These are phyloP conservation scores for Gouania willdenowi DNA, from an alignment of 2,797 vertebrate species.

Conservation along the genomic window DNA sequence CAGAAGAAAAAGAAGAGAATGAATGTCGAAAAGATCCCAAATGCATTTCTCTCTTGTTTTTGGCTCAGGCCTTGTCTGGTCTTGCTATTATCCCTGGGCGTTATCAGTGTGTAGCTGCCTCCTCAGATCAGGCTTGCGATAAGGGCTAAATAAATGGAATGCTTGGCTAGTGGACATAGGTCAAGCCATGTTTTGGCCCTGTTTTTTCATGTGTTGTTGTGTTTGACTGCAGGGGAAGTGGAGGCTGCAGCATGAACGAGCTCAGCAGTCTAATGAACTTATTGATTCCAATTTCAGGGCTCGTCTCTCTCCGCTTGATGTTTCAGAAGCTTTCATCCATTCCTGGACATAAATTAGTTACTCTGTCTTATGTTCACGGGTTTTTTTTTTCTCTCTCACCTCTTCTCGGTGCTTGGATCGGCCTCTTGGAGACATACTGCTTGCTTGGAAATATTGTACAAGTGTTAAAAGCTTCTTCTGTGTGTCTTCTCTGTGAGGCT, in stretches of 20 bases:
- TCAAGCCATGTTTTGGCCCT: slow-evolving; percentile 64
- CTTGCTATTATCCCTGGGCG: slow-evolving; percentile 68
- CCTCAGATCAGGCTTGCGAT: slow-evolving; percentile 69
- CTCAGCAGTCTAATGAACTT: slow-evolving; percentile 83
- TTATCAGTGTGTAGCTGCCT: slow-evolving; percentile 72
- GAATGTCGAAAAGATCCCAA: slow-evolving; percentile 58
- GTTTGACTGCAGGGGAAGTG: slow-evolving; percentile 70
- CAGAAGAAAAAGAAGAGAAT: slow-evolving; percentile 44
- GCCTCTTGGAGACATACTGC: slow-evolving; percentile 34
- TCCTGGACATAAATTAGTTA: slow-evolving; percentile 72
- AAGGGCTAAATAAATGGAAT: slow-evolving; percentile 76
- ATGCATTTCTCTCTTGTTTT: slow-evolving; percentile 66
- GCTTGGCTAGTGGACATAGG: slow-evolving; percentile 71
- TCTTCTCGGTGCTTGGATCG: slow-evolving; percentile 1
- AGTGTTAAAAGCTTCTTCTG: slow-evolving; percentile 59
- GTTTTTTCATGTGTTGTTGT: slow-evolving; percentile 59
- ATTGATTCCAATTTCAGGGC: slow-evolving; percentile 86
- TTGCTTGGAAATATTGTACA: slow-evolving; percentile 61
- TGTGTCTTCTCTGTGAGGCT: slow-evolving; percentile 44
- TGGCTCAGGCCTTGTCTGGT: slow-evolving; percentile 59
- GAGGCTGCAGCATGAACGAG: slow-evolving; percentile 43
- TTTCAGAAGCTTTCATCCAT: slow-evolving; percentile 62
- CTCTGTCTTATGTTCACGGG: slow-evolving; percentile 45
- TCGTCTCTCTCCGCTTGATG: slow-evolving; percentile 55
- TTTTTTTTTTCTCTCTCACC: not conserved